These are phyloP conservation scores for Thera britannica DNA, from an alignment of 2,888 invertebrate species.

Conservation along the genomic window DNA sequence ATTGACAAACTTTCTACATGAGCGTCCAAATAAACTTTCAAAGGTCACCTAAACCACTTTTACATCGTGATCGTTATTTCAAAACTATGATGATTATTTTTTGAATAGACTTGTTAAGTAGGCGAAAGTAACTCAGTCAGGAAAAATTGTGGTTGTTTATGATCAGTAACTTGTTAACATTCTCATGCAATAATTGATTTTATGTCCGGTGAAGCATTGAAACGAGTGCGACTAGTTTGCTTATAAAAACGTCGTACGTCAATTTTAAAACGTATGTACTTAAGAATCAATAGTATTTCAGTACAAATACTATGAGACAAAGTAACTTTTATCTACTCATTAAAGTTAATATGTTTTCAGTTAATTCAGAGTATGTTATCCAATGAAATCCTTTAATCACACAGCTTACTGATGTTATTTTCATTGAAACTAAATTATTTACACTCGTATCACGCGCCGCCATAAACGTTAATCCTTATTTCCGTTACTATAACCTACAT, in stretches of 20 bases:
- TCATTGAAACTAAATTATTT: conserved; percentile 10
- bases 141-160: background rate
- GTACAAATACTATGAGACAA: no score
- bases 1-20: no score
- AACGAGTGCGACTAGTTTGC: conserved; percentile 31
- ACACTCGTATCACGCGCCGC: conserved; percentile 12
- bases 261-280: no score
- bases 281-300: no score
- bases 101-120: no score
- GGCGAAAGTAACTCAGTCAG: background rate
- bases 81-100: no score
- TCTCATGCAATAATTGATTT: conserved; percentile 29
- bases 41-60: no score
- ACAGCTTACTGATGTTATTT: conserved; percentile 15
- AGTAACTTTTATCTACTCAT: background rate
- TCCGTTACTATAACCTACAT: conserved; percentile 3
- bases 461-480: conserved; percentile 16
- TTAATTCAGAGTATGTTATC: background rate
- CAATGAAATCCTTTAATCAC: conserved; percentile 4
- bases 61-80: no score
- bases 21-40: no score
- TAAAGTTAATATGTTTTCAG: background rate
- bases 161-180: background rate
- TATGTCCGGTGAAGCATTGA: conserved; percentile 36
- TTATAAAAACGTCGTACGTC: conserved; percentile 1